These are phyloP conservation scores for Naso thynnoides DNA, from an alignment of 2,797 vertebrate genomes.

Conservation along the genomic window DNA sequence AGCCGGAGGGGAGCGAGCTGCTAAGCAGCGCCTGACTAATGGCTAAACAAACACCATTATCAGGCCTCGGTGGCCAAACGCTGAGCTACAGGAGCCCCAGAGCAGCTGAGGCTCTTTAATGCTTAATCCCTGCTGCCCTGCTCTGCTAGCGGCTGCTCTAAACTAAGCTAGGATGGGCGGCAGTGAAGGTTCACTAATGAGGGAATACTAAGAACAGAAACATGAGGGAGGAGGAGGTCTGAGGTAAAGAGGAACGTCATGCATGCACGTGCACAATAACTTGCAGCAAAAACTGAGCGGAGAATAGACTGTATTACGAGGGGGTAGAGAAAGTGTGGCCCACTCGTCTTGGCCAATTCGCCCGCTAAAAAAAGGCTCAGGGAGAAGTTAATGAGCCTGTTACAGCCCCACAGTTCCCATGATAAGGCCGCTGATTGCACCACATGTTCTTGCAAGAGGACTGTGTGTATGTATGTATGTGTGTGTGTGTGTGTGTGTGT, in stretches of 20 bases:
- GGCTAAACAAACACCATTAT: constrained; percentile 88
- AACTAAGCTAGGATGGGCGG: constrained; percentile 41
- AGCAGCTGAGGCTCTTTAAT: constrained; percentile 79
- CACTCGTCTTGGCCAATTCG: constrained; percentile 64
- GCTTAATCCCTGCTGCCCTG: constrained; percentile 75
- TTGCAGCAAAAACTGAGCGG: constrained; percentile 21
- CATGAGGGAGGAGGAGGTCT: constrained; percentile 34
- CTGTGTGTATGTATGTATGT: constrained; percentile 24
- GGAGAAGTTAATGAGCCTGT: constrained; percentile 79
- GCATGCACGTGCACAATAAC: constrained; percentile 47
- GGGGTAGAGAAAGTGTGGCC: constrained; percentile 46
- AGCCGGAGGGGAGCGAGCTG: constrained; percentile 68
- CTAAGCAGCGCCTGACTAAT: constrained; percentile 83
- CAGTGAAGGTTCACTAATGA: constrained; percentile 65
- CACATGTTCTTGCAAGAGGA: constrained; percentile 64
- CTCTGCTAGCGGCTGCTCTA: constrained; percentile 51
- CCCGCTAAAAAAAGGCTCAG: constrained; percentile 58
- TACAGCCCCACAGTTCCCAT: constrained; percentile 64
- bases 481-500: constrained; percentile 21
- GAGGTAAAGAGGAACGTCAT: constrained; percentile 33
- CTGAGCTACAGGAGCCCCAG: constrained; percentile 72
- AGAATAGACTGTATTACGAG: constrained; percentile 47
- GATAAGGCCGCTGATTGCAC: constrained; percentile 73
- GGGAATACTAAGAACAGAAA: constrained; percentile 45
- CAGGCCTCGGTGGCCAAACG: constrained; percentile 72